These are phyloP conservation scores for Meteorus colon DNA, from an alignment of 2,888 invertebrate species.

Conservation along the genomic window DNA sequence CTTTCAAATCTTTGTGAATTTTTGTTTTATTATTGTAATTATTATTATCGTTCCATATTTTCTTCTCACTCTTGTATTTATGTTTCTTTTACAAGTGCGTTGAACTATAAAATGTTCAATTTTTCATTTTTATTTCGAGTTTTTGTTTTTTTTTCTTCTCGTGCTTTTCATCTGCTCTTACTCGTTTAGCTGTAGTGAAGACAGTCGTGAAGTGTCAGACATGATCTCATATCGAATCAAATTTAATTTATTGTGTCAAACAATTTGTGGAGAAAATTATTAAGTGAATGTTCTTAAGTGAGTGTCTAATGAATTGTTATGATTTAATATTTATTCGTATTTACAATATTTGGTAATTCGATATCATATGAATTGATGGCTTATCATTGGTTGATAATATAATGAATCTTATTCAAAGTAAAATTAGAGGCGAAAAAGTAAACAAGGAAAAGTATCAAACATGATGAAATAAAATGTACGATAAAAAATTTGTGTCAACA, in stretches of 20 bases:
- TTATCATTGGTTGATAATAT: too few species aligned
- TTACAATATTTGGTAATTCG: too few species aligned
- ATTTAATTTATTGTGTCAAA: background rate
- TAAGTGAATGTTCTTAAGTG: background rate
- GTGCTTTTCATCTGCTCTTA: background rate
- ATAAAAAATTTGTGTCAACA: background rate
- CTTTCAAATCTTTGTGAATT: background rate
- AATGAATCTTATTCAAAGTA: too few species aligned
- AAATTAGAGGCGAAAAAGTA: background rate
- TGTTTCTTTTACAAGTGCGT: background rate
- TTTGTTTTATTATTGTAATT: background rate
- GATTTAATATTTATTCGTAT: background rate
- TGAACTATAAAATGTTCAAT: background rate
- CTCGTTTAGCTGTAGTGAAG: background rate
- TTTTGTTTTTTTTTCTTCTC: too few species aligned
- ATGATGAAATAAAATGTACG: too few species aligned
- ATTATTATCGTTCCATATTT: background rate
- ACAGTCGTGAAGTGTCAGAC: slow-evolving; percentile 3
- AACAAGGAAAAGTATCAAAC: background rate
- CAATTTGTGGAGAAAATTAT: background rate
- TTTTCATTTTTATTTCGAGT: background rate
- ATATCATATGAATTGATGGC: too few species aligned
- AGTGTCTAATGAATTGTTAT: background rate
- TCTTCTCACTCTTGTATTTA: background rate
- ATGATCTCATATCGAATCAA: background rate